These are phyloP conservation scores for Jacana jacana DNA, from an alignment of 2,113 vertebrate species.

Conservation along the genomic window DNA sequence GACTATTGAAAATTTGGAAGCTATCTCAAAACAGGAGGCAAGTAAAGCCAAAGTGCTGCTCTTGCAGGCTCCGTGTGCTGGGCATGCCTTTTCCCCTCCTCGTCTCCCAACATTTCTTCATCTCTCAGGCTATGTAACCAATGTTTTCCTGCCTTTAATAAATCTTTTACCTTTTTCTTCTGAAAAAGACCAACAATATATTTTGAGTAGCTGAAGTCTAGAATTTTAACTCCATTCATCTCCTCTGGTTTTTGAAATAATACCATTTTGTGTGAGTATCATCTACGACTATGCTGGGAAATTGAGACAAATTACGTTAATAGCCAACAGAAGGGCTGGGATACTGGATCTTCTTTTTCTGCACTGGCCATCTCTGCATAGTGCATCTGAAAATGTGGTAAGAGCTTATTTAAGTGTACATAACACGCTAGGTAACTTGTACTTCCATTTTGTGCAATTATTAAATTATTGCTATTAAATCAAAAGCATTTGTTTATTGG, in stretches of 20 bases:
- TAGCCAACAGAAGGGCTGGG: not conserved
- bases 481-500: not conserved
- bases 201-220: not conserved
- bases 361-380: not conserved
- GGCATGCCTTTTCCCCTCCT: not conserved
- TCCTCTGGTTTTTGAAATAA: not conserved
- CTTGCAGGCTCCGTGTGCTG: not conserved
- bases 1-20: not conserved
- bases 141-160: not conserved
- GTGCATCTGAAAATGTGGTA: not conserved
- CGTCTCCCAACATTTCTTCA: not conserved
- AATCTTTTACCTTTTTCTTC: not conserved
- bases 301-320: conserved; percentile 8
- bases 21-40: not conserved
- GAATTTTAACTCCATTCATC: conserved; percentile 1
- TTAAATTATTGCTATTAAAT: not conserved
- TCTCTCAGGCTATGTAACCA: not conserved
- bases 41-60: not conserved
- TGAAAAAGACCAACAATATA: not conserved
- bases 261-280: not conserved
- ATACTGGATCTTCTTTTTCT: not conserved
- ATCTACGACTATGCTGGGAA: not conserved
- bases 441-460: not conserved
- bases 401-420: not conserved
- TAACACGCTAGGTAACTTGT: not conserved